Evolutionary conservation across 2,888 invertebrate species (phyloP).

Genomic region (Thera obeliscata): DNA sequence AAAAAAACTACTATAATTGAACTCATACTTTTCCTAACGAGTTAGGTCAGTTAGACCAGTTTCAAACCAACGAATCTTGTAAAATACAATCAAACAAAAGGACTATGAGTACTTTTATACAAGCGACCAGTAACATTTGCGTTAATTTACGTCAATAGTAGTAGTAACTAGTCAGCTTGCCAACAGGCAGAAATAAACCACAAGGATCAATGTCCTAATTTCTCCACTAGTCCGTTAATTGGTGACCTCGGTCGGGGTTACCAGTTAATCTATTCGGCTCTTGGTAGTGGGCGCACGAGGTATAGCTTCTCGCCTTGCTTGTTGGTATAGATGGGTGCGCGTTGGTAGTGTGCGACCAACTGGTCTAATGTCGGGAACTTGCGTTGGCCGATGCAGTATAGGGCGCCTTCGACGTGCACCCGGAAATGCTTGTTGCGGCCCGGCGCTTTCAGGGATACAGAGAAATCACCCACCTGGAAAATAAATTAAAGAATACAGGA

Average conservation of each 20-base stretch:
- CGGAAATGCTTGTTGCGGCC: conserved; percentile 99
- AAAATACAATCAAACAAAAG: neutral
- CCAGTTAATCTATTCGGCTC: conserved; percentile 50
- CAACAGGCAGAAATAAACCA: no score
- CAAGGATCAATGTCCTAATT: no score
- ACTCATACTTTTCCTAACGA: neutral
- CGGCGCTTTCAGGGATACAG: conserved; percentile 98
- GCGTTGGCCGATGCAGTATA: conserved; percentile 99
- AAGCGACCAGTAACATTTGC: neutral
- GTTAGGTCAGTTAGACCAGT: neutral
- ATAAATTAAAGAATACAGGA: no score
- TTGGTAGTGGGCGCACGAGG: conserved; percentile 95
- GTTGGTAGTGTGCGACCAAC: conserved; percentile 98
- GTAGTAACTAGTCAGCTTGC: no score
- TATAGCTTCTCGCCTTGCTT: conserved; percentile 99
- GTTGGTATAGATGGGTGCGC: conserved; percentile 99
- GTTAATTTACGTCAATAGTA: no score
- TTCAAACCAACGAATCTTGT: neutral
- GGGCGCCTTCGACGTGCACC: conserved; percentile 96
- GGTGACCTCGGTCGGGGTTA: neutral
- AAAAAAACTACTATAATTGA: neutral
- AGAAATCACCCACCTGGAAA: conserved; percentile 97
- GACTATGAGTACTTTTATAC: neutral
- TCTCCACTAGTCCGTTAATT: no score
- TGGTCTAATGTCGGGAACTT: conserved; percentile 98